These are phyloP conservation scores for Cartodere bifasciata DNA, from an alignment of 2,888 invertebrate species.

Conservation along the genomic window DNA sequence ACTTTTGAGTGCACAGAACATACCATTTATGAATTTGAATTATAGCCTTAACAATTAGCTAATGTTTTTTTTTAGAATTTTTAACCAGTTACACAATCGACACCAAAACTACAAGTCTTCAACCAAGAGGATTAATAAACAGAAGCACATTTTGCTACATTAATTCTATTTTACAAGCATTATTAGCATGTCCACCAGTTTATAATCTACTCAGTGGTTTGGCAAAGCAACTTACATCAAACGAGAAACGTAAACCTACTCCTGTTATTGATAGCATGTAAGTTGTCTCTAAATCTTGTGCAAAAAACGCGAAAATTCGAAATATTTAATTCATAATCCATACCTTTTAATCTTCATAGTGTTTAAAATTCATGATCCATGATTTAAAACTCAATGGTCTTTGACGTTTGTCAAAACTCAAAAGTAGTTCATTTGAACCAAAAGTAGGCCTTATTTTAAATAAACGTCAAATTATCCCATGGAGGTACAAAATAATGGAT, in stretches of 20 bases:
- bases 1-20: no score
- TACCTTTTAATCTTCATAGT: no score
- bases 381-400: no score
- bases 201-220: slow-evolving; percentile 79
- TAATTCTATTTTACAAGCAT: slow-evolving; percentile 86
- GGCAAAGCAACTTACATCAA: slow-evolving; percentile 47
- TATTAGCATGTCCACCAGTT: slow-evolving; percentile 90
- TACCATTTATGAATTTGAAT: no score
- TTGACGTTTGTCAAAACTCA: no score
- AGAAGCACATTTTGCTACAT: slow-evolving; percentile 94
- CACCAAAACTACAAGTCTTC: slow-evolving; percentile 63
- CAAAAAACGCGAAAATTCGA: no score
- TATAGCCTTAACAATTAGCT: background rate
- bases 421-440: no score
- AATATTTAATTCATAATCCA: no score
- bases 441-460: no score
- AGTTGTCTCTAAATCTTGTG: slow-evolving; percentile 34
- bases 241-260: slow-evolving; percentile 42
- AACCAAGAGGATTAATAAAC: slow-evolving; percentile 85
- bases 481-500: no score
- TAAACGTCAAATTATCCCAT: no score
- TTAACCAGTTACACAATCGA: slow-evolving; percentile 63
- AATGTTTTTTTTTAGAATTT: slow-evolving; percentile 46
- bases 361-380: no score
- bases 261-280: slow-evolving; percentile 90